A percentile compares a stretch with the other conserved stretches of the same genome.
These are phyloP conservation scores for Schizothorax lantsangensis DNA, from an alignment of 2,797 vertebrate genomes.

Conservation along the genomic window DNA sequence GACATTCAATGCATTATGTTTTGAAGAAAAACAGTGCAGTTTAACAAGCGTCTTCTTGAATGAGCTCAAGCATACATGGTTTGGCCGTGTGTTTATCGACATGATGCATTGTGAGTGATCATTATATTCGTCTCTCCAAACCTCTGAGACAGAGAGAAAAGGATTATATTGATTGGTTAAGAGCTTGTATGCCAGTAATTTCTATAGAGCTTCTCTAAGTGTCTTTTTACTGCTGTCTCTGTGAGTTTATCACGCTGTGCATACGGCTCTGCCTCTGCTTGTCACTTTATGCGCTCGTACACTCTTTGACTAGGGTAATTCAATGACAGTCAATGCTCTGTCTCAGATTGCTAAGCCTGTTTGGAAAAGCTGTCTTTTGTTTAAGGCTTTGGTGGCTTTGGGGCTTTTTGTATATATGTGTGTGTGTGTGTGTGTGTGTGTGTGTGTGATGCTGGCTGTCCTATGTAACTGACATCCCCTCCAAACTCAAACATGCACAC, in stretches of 20 bases:
- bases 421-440: not conserved
- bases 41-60: not conserved
- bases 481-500: constrained; percentile 8
- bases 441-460: constrained; percentile 26
- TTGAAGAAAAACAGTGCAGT: not conserved
- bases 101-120: constrained; percentile 14
- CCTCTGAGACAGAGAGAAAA: constrained; percentile 16
- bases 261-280: not conserved
- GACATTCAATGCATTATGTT: not conserved
- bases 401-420: constrained; percentile 8
- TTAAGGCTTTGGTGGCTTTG: constrained; percentile 48
- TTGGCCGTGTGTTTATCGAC: constrained; percentile 10
- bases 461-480: constrained; percentile 11
- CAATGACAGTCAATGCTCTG: constrained; percentile 38
- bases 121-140: constrained; percentile 17
- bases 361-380: constrained; percentile 43
- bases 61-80: not conserved
- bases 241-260: constrained; percentile 15
- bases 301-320: constrained; percentile 29
- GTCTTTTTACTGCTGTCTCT: constrained; percentile 30
- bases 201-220: constrained; percentile 36
- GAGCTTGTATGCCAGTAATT: constrained; percentile 40
- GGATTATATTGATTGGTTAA: constrained; percentile 48
- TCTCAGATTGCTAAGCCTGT: constrained; percentile 43
- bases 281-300: constrained; percentile 31